Conservation (phyloP, 2,113 vertebrate genomes). For the Monopterus albus region DNA sequence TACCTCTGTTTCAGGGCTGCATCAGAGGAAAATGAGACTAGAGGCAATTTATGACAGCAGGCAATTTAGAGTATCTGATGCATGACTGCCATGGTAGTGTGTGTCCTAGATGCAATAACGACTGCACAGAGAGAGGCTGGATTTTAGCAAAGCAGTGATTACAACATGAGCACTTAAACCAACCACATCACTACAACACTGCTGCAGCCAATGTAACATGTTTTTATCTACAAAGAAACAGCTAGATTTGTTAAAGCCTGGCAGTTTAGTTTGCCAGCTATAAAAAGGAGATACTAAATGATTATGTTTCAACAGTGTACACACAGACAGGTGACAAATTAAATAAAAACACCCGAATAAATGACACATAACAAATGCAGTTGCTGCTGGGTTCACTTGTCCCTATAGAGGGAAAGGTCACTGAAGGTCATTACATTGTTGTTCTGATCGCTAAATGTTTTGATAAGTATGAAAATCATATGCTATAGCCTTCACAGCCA, state of each 20-base stretch:
- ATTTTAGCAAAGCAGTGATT: background rate
- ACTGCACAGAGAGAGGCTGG: constrained; percentile 22
- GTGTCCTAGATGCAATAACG: constrained; percentile 40
- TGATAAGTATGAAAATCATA: too few relatives aligned
- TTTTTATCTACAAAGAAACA: too few relatives aligned
- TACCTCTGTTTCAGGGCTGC: constrained; percentile 44
- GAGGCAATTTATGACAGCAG: constrained; percentile 64
- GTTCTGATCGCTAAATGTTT: too few relatives aligned
- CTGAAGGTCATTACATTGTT: too few relatives aligned
- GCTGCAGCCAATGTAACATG: too few relatives aligned
- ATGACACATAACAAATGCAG: too few relatives aligned
- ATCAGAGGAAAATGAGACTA: constrained; percentile 52
- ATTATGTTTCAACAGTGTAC: background rate
- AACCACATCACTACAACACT: background rate
- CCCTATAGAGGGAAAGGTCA: too few relatives aligned
- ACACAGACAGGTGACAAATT: too few relatives aligned
- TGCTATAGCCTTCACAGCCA: too few relatives aligned
- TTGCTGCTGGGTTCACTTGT: too few relatives aligned
- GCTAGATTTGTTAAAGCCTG: background rate
- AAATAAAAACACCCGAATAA: too few relatives aligned
- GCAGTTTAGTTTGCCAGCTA: background rate
- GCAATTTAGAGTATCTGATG: constrained; percentile 58
- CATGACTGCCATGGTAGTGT: constrained; percentile 55
- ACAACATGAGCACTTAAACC: constrained; percentile 10
- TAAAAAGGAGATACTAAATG: background rate